Percentiles rank a stretch among this genome's conserved stretches.
These are phyloP conservation scores for Pachypsylla venusta DNA, from an alignment of 1,140 invertebrate species.

Conservation along the genomic window DNA sequence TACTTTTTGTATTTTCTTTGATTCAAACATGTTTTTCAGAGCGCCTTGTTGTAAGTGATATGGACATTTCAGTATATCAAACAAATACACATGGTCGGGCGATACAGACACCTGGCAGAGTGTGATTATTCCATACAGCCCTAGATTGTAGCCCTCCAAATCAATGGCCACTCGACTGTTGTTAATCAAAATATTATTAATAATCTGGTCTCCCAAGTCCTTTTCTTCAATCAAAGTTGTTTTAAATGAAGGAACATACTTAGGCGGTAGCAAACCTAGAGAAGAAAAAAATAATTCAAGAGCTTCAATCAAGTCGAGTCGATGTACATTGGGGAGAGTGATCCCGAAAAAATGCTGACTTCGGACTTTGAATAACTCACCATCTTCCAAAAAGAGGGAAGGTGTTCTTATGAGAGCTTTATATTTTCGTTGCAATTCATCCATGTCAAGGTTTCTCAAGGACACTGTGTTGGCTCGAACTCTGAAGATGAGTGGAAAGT, in stretches of 20 bases:
- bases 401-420: conserved; percentile 1
- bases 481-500: not conserved
- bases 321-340: no score
- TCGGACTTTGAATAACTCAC: no score
- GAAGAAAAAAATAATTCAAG: no score
- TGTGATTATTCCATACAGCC: not conserved
- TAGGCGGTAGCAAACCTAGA: no score
- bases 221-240: not conserved
- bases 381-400: not conserved
- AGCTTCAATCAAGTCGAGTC: no score
- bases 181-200: not conserved
- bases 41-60: not conserved
- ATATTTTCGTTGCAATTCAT: not conserved
- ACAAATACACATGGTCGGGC: not conserved
- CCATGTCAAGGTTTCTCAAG: not conserved
- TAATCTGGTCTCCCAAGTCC: not conserved
- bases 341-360: no score
- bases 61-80: conserved; percentile 3
- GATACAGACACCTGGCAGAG: conserved; percentile 2
- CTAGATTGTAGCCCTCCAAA: not conserved
- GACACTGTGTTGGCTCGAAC: not conserved
- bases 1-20: not conserved
- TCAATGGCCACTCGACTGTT: conserved; percentile 5
- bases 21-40: not conserved
- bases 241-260: not conserved